These are phyloP conservation scores for Columba livia DNA, from an alignment of 2,113 vertebrate genomes.

Conservation along the genomic window DNA sequence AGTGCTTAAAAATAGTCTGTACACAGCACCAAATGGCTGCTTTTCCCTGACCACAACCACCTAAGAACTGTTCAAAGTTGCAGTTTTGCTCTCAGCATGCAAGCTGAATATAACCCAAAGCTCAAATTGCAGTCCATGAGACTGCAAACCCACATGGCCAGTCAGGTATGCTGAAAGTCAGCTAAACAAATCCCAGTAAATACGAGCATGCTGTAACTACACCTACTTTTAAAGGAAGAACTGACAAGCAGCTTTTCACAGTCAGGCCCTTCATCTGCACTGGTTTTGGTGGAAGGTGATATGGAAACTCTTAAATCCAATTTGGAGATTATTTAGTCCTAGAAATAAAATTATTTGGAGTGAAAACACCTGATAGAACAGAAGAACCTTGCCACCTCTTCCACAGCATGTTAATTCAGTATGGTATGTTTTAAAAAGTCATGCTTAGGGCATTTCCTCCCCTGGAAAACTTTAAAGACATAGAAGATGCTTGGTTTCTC, in stretches of 20 bases:
- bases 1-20: background rate
- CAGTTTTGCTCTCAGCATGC: background rate
- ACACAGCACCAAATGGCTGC: background rate
- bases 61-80: background rate
- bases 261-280: background rate
- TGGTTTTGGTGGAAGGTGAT: background rate
- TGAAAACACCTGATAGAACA: background rate
- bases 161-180: background rate
- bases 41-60: background rate
- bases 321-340: background rate
- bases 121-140: background rate
- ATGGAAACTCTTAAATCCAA: background rate
- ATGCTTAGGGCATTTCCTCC: background rate
- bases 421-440: background rate
- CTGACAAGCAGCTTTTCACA: background rate
- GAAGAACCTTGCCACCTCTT: background rate
- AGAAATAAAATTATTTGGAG: background rate
- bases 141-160: background rate
- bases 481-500: background rate
- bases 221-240: background rate
- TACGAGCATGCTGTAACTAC: background rate
- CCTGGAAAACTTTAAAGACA: background rate
- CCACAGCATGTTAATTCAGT: background rate
- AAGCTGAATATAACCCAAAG: background rate
- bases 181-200: background rate